Base-by-base conservation (phyloP, 2,888 invertebrate species). In the Euplexia lucipara region DNA sequence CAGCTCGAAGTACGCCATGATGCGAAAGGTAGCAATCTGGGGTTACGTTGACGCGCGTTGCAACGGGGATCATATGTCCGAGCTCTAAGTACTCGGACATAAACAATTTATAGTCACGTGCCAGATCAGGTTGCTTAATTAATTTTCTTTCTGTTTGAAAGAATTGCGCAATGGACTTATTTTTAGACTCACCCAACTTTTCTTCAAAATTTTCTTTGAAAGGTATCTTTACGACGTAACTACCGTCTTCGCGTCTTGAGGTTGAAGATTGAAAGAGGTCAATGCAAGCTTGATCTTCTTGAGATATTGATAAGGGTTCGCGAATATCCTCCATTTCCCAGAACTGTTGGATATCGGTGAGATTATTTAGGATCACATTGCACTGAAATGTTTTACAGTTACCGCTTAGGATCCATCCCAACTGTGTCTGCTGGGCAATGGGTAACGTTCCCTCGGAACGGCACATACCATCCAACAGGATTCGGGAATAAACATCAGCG, bases 321-420 rank as follows among this genome's bases (percentile, higher is more conserved):
- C 30, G 56, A n/a, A 57, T 47, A 16, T 57, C 56, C 16, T 56
- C 56, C 16, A 35, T 16, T 45, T 56, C 53, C 53, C 42, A 53
- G 12, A 53, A 53, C 12, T 30, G 41, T 12, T 53, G 52, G 10
- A 42, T 53, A 2, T 53, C 53, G 1, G 2, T 3, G n/a, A n/a
- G n/a, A n/a, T n/a, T n/a, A n/a, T n/a, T n/a, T n/a, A n/a, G n/a
- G n/a, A n/a, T n/a, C n/a, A n/a, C n/a, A n/a, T n/a, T n/a, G n/a
- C n/a, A n/a, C n/a, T n/a, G n/a, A n/a, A n/a, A n/a, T n/a, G n/a
- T n/a, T n/a, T n/a, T n/a, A n/a, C n/a, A n/a, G n/a, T n/a, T n/a
- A n/a, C n/a, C n/a, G n/a, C n/a, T n/a, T n/a, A n/a, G n/a, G n/a
- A n/a, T n/a, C n/a, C n/a, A n/a, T n/a, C n/a, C n/a, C n/a, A n/a